Percentiles rank a stretch among this genome's conserved stretches.
phyloP scores from a whole-genome alignment of 2,888 invertebrate genomes.

The Habroteleia sp. region DNA sequence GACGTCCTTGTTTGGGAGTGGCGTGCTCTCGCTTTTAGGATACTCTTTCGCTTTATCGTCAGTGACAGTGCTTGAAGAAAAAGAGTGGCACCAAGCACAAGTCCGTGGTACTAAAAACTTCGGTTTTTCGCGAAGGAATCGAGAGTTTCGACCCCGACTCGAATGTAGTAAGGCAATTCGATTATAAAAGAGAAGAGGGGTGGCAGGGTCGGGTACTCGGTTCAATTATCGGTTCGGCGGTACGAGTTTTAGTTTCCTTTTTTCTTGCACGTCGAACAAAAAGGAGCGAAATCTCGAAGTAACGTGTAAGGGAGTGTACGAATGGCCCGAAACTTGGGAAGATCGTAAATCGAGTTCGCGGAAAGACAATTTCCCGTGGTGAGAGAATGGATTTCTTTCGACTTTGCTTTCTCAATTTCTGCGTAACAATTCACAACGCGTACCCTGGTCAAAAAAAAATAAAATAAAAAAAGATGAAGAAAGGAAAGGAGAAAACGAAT shows the following conservation, averaged over 20 bases:
- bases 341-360: slow-evolving; percentile 65
- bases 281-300: slow-evolving; percentile 59
- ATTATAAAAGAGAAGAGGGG: slow-evolving; percentile 67
- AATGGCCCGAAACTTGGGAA: slow-evolving; percentile 61
- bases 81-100: slow-evolving; percentile 50
- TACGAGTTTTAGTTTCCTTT: slow-evolving; percentile 63
- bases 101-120: slow-evolving; percentile 60
- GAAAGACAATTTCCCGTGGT: slow-evolving; percentile 63
- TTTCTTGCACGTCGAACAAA: slow-evolving; percentile 54
- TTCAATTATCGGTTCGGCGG: slow-evolving; percentile 74
- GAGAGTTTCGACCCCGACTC: slow-evolving; percentile 68
- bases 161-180: slow-evolving; percentile 72
- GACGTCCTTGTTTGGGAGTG: slow-evolving; percentile 1
- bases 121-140: slow-evolving; percentile 67
- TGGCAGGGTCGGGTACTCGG: slow-evolving; percentile 66
- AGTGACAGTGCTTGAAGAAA: slow-evolving; percentile 49
- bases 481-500: slow-evolving; percentile 19
- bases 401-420: slow-evolving; percentile 58
- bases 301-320: slow-evolving; percentile 61
- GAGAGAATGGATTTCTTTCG: slow-evolving; percentile 61
- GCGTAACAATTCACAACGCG: slow-evolving; percentile 51
- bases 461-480: too few relatives aligned
- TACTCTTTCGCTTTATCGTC: slow-evolving; percentile 50
- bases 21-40: slow-evolving; percentile 17
- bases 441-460: slow-evolving; percentile 9